phyloP scores from a whole-genome alignment of 2,888 invertebrate species.

The Erpobdella octoculata region DNA sequence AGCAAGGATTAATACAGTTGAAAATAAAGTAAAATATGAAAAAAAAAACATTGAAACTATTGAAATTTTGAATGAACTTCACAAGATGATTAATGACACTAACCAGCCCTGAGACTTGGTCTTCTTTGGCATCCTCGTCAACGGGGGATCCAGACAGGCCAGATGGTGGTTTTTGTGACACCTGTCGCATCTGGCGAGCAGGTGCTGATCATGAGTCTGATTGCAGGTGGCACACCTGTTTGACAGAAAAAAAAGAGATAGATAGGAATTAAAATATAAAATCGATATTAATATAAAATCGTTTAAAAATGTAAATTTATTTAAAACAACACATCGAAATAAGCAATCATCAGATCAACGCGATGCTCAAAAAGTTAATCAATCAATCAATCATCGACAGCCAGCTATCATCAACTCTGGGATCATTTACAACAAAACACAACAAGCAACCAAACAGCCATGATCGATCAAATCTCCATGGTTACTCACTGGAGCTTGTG shows the following conservation, averaged over 20 bases:
- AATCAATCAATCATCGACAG: no score
- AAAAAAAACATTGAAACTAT: no score
- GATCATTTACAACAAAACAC: no score
- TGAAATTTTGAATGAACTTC: not conserved
- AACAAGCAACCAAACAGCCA: no score
- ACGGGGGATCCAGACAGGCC: slow-evolving; percentile 81
- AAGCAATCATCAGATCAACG: not conserved
- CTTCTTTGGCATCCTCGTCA: slow-evolving; percentile 85
- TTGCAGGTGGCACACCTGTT: slow-evolving; percentile 76
- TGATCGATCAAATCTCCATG: no score
- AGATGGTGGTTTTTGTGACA: slow-evolving; percentile 85
- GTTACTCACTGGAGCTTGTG: no score
- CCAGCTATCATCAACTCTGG: no score
- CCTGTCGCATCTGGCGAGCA: slow-evolving; percentile 83
- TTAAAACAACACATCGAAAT: not conserved
- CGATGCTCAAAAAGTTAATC: not conserved
- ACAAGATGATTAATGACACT: not conserved
- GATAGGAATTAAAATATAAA: not conserved
- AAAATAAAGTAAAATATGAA: no score
- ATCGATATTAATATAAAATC: not conserved
- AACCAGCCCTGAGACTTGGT: slow-evolving; percentile 85
- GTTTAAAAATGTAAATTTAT: not conserved
- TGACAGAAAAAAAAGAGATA: no score
- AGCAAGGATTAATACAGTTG: no score
- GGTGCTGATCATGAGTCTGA: slow-evolving; percentile 78